These are phyloP conservation scores for Penaeus vannamei DNA, from an alignment of 1,140 invertebrate species.

Conservation along the genomic window DNA sequence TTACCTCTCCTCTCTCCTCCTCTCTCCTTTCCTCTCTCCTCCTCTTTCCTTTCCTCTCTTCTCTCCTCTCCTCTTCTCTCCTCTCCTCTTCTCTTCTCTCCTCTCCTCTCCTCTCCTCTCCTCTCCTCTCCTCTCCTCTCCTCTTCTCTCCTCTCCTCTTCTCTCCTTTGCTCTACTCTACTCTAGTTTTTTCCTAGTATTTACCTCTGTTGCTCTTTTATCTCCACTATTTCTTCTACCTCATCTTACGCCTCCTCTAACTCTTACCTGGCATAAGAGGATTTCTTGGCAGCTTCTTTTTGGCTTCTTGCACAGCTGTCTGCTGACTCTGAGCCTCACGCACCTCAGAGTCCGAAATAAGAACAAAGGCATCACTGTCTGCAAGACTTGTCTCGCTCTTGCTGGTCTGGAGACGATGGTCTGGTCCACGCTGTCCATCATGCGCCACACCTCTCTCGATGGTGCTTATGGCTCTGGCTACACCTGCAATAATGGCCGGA, in stretches of 20 bases:
- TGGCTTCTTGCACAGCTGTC: constrained; percentile 61
- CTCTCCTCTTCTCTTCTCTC: no score
- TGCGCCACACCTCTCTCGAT: constrained; percentile 62
- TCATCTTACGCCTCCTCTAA: background rate
- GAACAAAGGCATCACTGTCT: constrained; percentile 86
- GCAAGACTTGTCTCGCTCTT: constrained; percentile 91
- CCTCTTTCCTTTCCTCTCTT: no score
- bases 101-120: no score
- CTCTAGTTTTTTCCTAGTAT: no score
- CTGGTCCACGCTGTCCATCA: constrained; percentile 2
- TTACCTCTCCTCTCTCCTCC: no score
- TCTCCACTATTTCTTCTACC: no score
- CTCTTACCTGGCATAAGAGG: constrained; percentile 61
- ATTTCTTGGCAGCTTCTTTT: constrained; percentile 58
- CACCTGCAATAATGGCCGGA: constrained; percentile 42
- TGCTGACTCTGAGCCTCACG: constrained; percentile 68
- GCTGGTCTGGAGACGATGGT: constrained; percentile 74
- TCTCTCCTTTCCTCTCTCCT: no score
- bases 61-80: no score
- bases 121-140: no score
- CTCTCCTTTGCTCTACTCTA: no score
- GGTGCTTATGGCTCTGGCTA: constrained; percentile 62
- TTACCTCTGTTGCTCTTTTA: no score
- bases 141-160: no score
- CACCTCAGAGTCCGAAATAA: constrained; percentile 79